Conservation (phyloP, 2,113 vertebrate genomes). For the Notothenia coriiceps region DNA sequence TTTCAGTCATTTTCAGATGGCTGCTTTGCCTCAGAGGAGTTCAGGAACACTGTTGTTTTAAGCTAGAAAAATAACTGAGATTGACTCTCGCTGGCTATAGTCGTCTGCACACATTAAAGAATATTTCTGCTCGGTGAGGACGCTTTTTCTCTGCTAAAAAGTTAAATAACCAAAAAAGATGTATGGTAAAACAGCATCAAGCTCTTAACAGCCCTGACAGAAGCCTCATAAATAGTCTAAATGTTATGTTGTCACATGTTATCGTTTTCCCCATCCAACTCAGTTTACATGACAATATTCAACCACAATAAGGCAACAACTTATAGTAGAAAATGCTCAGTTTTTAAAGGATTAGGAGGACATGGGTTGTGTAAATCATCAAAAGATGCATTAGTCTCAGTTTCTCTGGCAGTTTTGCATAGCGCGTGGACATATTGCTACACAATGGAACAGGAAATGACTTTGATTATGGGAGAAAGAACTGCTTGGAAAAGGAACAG, state of each 20-base stretch:
- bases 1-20: constrained; percentile 56
- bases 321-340: not conserved
- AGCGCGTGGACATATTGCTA: constrained; percentile 8
- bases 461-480: constrained; percentile 48
- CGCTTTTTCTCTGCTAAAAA: not conserved
- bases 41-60: constrained; percentile 42
- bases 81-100: not conserved
- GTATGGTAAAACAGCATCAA: not conserved
- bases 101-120: not conserved
- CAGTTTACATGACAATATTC: not conserved
- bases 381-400: not conserved
- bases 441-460: constrained; percentile 63
- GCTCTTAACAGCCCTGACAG: not conserved
- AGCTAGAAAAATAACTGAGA: constrained; percentile 18
- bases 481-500: constrained; percentile 45
- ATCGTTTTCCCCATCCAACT: not conserved
- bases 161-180: not conserved
- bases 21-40: constrained; percentile 36
- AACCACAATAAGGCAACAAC: not conserved
- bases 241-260: not conserved
- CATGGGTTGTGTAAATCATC: not conserved
- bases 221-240: not conserved
- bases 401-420: constrained; percentile 9
- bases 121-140: not conserved
- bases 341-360: constrained; percentile 7